Evolutionary conservation across 2,888 invertebrate genomes (phyloP).

Genomic region (Pseudoips prasinana): DNA sequence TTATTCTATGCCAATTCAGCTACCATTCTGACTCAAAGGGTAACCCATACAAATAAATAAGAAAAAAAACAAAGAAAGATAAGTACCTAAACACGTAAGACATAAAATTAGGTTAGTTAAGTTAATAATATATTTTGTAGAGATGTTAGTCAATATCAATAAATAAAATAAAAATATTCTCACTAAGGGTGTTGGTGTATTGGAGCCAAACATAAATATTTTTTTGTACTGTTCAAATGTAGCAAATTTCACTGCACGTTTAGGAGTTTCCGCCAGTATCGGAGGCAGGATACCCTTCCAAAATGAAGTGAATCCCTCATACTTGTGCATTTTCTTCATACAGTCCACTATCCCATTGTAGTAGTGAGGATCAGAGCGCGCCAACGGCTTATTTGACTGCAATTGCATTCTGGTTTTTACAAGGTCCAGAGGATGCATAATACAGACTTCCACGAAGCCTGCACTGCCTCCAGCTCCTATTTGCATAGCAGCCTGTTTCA

Average conservation of each 20-base stretch:
- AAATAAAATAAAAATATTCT: conserved; percentile 25
- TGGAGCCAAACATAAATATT: conserved; percentile 90
- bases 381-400: conserved; percentile 49
- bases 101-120: too few relatives aligned
- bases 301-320: conserved; percentile 92
- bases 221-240: conserved; percentile 97
- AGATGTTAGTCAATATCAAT: neutral
- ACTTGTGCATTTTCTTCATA: conserved; percentile 92
- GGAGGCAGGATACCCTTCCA: conserved; percentile 98
- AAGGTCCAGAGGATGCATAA: conserved; percentile 97
- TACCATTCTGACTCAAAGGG: too few relatives aligned
- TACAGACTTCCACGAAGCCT: conserved; percentile 96
- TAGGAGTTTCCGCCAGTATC: conserved; percentile 96
- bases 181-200: conserved; percentile 89
- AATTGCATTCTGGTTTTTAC: conserved; percentile 90
- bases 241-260: conserved; percentile 96
- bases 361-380: conserved; percentile 77
- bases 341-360: conserved; percentile 93
- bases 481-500: conserved; percentile 90
- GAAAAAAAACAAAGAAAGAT: too few relatives aligned
- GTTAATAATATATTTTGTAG: too few relatives aligned
- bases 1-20: too few relatives aligned
- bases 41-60: too few relatives aligned
- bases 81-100: too few relatives aligned
- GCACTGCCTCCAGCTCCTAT: conserved; percentile 95